Conservation (phyloP, 2,113 vertebrate genomes). For the Corydoras sp. region DNA sequence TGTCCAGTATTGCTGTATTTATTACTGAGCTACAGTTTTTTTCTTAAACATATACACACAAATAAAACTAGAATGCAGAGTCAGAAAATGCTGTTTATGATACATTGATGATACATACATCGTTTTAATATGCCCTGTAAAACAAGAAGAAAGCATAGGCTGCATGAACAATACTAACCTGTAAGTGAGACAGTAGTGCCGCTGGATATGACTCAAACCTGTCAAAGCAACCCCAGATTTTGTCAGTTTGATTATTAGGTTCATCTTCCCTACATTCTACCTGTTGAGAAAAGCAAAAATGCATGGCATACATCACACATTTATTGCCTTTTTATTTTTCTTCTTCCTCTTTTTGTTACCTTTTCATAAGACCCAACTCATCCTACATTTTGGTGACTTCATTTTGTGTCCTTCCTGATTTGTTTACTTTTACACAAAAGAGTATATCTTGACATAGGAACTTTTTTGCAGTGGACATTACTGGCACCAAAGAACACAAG, state of each 20-base stretch:
- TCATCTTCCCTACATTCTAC: constrained; percentile 22
- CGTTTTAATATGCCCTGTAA: too few relatives aligned
- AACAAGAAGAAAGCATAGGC: too few relatives aligned
- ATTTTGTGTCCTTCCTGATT: constrained; percentile 20
- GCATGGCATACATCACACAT: constrained; percentile 3
- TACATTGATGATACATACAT: too few relatives aligned
- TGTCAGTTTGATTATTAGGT: constrained; percentile 27
- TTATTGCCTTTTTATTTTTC: neutral
- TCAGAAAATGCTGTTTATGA: too few relatives aligned
- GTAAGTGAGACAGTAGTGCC: too few relatives aligned
- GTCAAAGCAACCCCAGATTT: constrained; percentile 14
- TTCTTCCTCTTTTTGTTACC: constrained; percentile 10
- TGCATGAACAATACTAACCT: too few relatives aligned
- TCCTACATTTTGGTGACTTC: constrained; percentile 22
- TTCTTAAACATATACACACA: too few relatives aligned
- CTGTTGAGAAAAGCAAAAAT: constrained; percentile 18
- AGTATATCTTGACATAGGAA: constrained; percentile 6
- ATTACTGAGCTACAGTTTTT: too few relatives aligned
- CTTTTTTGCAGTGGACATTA: too few relatives aligned
- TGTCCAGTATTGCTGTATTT: too few relatives aligned
- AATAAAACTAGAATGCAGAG: too few relatives aligned
- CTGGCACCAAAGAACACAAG: too few relatives aligned
- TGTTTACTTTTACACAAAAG: constrained; percentile 15
- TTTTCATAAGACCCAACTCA: constrained; percentile 27
- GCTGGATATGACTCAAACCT: neutral